Evolutionary conservation across 2,797 vertebrate species (phyloP), one percentile per base, ranked within the genome.

Genomic region (Sebastes trivittatus): DNA sequence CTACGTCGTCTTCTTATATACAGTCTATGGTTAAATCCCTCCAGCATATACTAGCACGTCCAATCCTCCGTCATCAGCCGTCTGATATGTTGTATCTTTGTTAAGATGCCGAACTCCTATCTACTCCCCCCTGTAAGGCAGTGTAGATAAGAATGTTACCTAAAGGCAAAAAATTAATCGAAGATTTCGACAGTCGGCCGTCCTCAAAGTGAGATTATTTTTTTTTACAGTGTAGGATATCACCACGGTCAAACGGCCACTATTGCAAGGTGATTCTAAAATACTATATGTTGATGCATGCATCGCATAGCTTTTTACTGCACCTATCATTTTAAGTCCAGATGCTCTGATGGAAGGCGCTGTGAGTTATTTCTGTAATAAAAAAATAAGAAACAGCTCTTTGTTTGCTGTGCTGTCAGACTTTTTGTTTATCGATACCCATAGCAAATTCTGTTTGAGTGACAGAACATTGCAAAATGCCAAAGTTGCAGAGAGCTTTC

Each of bases 381-480:
- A 85, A 87, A 86, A 72, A 54, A 54, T 20, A 54, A 54, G 16
- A 86, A 75, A 10, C 27, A 11, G 32, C 27, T 78, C 88, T 87
- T 82, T 93, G 82, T 92, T 93, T 92, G 83, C 87, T 86, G 70
- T 83, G 86, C 85, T 92, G 88, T 90, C 91, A 89, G 66, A 87
- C 67, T 88, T 93, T 90, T 93, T 94, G 89, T 93, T 92, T 94
- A 93, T 91, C 85, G 89, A 94, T 93, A 93, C 88, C 86, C 83
- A 80, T 73, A 75, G 85, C 84, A 93, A 94, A 94, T 92, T 90
- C 89, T 81, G 81, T 87, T 91, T 95, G 93, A 95, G 93, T 95
- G 95, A 95, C 94, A 94, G 95, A 91, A 91, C 89, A 92, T 87
- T 90, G 89, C 87, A 94, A 95, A 95, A 95, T 94, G 93, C 92